Evolutionary conservation across 2,113 vertebrate species (phyloP).

Genomic region (Dasyornis broadbenti): DNA sequence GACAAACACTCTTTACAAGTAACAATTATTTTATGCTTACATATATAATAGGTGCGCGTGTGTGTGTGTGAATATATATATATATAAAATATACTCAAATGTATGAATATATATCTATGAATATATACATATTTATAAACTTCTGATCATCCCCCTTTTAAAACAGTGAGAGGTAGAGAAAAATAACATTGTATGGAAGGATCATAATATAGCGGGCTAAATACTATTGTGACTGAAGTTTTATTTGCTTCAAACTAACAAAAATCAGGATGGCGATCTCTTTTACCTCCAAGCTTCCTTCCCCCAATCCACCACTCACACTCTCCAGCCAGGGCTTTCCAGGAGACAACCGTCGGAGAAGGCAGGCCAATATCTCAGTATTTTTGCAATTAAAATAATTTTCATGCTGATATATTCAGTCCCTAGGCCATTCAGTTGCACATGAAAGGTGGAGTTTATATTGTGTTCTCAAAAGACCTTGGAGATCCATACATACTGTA

Average conservation of each 20-base stretch:
- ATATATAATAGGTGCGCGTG: fast-evolving
- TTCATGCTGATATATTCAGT: neutral
- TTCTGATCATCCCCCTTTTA: neutral
- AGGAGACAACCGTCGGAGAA: neutral
- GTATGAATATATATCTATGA: too few species aligned
- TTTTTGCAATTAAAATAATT: neutral
- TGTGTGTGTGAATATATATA: too few species aligned
- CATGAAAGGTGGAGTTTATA: neutral
- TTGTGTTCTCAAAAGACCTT: neutral
- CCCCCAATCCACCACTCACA: fast-evolving
- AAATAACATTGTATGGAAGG: neutral
- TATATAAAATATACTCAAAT: neutral
- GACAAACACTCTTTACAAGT: neutral
- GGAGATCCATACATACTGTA: neutral
- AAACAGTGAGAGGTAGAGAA: neutral
- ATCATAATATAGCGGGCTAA: neutral
- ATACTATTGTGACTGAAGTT: neutral
- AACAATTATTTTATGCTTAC: neutral
- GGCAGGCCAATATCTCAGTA: neutral
- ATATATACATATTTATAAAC: neutral
- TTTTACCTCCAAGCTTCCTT: neutral
- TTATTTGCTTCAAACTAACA: neutral
- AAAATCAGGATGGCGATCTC: neutral
- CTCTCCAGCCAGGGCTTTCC: neutral
- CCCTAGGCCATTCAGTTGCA: neutral